These are phyloP conservation scores for Corapipo altera DNA, from an alignment of 2,113 vertebrate species.

Conservation along the genomic window DNA sequence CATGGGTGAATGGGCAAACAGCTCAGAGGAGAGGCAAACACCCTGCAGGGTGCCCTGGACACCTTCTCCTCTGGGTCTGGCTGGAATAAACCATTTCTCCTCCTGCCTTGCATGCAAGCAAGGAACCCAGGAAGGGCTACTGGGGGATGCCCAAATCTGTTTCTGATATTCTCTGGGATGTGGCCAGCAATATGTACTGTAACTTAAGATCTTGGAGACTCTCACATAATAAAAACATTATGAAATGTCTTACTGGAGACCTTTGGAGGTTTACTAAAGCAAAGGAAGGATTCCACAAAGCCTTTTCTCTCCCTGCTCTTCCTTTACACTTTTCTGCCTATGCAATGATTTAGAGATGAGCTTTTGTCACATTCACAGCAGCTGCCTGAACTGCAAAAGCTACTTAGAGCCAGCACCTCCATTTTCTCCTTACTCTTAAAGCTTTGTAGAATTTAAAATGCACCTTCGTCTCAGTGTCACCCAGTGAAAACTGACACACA, in stretches of 20 bases:
- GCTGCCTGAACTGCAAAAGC: background rate
- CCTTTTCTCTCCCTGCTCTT: background rate
- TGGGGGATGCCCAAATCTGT: background rate
- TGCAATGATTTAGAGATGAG: slow-evolving; percentile 6
- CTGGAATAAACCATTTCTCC: background rate
- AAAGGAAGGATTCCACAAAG: background rate
- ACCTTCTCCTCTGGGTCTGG: fast-evolving
- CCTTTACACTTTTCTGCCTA: background rate
- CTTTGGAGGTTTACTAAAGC: background rate
- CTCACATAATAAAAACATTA: background rate
- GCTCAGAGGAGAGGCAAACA: background rate
- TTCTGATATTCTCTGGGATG: background rate
- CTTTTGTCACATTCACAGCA: background rate
- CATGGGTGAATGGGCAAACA: background rate
- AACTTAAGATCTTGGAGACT: background rate
- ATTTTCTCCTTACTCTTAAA: background rate
- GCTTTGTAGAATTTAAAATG: background rate
- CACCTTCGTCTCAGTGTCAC: background rate
- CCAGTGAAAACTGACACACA: background rate
- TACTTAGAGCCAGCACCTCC: background rate
- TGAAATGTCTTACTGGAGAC: background rate
- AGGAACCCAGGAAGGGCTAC: background rate
- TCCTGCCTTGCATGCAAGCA: background rate
- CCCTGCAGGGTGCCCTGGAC: background rate
- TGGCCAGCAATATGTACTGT: background rate